Base-by-base conservation (phyloP, 2,113 vertebrate species). In the Aldabrachelys gigantea region DNA sequence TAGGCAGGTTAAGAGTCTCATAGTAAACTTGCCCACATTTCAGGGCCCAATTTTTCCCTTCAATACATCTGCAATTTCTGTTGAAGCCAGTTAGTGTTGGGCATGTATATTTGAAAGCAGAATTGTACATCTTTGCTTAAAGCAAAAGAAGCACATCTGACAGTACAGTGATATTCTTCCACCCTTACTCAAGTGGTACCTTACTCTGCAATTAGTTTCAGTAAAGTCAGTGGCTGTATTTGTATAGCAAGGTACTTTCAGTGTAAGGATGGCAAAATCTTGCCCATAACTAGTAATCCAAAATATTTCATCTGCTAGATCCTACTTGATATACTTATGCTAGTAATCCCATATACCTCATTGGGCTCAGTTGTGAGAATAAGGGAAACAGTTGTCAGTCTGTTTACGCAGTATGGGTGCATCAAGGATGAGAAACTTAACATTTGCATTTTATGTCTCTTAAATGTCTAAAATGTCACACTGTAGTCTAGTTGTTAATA, bases 211-310 rank as follows among this genome's bases (percentile, higher is more conserved):
- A 5, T 57, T 1, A 0, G 25, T 84, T 25, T 24, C 21, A 2
- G 27, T 9, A 2, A 57, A 50, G 35, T 19, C 4, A 44, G 2
- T 47, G 52, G 4, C n/a, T 1, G 25, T 29, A 2, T 6, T 57
- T 38, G 35, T 75, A 44, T 9, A 50, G 29, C 1, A 1, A 0
- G 2, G 12, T 41, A 13, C 19, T 80, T 56, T 29, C 21, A 2
- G 0, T 1, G 3, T 7, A 5, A 47, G 49, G 78, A 38, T 4
- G 29, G 16, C 56, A 21, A 47, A 62, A 29, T 0, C 0, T 22
- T 0, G 2, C 11, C 16, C 35, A 72, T 72, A 38, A 72, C 65
- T 72, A 72, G 65, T 21, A 69, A n/a, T 69, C 35, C 65, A 69
- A 21, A 38, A 12, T 25, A 13, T 5, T 4, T 54, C 14, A 4